These are phyloP conservation scores for Catharus minimus DNA, from an alignment of 2,113 vertebrate genomes.

Conservation along the genomic window DNA sequence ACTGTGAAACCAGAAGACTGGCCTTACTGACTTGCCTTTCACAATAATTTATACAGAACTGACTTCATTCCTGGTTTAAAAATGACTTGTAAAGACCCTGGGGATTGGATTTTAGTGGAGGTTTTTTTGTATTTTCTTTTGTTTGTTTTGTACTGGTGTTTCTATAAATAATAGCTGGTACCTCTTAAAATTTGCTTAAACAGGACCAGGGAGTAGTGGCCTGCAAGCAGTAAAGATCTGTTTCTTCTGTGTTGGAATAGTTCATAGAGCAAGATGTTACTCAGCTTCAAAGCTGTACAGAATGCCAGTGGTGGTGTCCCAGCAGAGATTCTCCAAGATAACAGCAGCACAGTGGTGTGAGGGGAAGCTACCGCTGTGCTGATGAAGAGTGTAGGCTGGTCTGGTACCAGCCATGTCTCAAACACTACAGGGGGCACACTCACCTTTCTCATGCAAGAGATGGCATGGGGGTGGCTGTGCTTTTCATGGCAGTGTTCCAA, in stretches of 20 bases:
- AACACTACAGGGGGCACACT: fast-evolving
- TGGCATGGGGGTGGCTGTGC: fast-evolving
- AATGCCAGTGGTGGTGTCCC: background rate
- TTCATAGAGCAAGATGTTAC: background rate
- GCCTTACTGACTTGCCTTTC: background rate
- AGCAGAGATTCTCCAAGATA: background rate
- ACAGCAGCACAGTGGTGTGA: background rate
- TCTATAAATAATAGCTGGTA: background rate
- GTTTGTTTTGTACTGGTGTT: background rate
- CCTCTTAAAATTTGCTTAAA: background rate
- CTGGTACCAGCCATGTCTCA: fast-evolving
- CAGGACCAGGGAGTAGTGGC: background rate
- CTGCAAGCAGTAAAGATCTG: background rate
- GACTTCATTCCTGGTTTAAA: background rate
- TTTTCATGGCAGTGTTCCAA: background rate
- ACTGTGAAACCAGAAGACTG: background rate
- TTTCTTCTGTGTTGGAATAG: background rate
- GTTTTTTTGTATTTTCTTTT: background rate
- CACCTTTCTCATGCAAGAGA: background rate
- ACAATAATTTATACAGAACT: background rate
- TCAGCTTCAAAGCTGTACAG: background rate
- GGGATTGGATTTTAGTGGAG: background rate
- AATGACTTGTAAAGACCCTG: background rate
- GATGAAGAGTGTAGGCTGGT: background rate
- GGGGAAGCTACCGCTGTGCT: background rate